These are phyloP conservation scores for Furcula furcula DNA, from an alignment of 2,888 invertebrate genomes.

Conservation along the genomic window DNA sequence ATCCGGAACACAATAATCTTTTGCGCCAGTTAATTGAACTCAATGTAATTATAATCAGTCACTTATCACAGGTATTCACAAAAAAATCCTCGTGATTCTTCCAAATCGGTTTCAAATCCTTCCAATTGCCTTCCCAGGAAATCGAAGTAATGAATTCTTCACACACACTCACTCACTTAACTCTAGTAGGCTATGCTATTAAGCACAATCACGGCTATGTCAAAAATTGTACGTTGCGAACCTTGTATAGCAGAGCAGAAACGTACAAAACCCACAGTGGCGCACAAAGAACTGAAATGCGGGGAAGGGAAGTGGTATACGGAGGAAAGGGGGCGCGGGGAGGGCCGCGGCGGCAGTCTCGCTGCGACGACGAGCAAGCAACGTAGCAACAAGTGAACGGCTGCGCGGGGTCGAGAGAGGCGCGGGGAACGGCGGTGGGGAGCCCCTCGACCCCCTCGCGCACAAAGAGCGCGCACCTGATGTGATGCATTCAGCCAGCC, in stretches of 20 bases:
- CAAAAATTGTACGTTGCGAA: constrained; percentile 49
- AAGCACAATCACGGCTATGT: constrained; percentile 51
- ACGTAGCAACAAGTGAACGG: constrained; percentile 80
- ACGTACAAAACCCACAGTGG: constrained; percentile 67
- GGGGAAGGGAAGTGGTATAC: constrained; percentile 61
- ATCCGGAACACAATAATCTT: constrained; percentile 34
- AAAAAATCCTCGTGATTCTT: constrained; percentile 28
- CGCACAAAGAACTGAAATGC: constrained; percentile 80
- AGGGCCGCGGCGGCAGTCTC: constrained; percentile 64
- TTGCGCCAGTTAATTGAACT: constrained; percentile 30
- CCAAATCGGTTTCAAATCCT: constrained; percentile 36
- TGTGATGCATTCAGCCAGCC: constrained; percentile 47
- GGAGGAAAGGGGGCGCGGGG: constrained; percentile 53
- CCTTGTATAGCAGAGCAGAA: constrained; percentile 48
- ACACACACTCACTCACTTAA: constrained; percentile 60
- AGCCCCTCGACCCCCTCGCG: constrained; percentile 47
- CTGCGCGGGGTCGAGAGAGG: constrained; percentile 54
- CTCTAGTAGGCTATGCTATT: constrained; percentile 54
- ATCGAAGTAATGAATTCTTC: constrained; percentile 49
- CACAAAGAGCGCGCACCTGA: constrained; percentile 67
- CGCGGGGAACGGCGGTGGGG: constrained; percentile 42
- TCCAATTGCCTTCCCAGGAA: constrained; percentile 47
- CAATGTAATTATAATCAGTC: too few species aligned
- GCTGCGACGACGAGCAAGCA: constrained; percentile 41
- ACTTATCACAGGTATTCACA: constrained; percentile 59